These are phyloP conservation scores for Pristionchus mayeri DNA, from an alignment of 2,888 invertebrate genomes.

Conservation along the genomic window DNA sequence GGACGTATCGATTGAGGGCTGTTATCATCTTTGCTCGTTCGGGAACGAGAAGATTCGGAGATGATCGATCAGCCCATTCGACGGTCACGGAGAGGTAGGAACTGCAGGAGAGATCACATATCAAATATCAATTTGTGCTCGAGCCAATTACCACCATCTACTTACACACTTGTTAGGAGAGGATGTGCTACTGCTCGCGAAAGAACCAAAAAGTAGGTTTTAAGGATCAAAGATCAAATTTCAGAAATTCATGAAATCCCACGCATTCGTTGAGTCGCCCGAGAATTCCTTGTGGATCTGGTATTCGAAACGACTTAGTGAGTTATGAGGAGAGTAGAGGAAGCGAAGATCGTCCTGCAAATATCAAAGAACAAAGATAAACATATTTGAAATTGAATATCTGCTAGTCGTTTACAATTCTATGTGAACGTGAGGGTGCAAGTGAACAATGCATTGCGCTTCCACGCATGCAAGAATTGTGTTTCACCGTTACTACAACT, in stretches of 20 bases:
- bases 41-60: conserved; percentile 65
- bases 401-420: too few relatives aligned
- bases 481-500: too few relatives aligned
- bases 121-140: background rate
- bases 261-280: conserved; percentile 74
- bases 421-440: too few relatives aligned
- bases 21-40: conserved; percentile 57
- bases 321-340: conserved; percentile 74
- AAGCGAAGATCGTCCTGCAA: conserved; percentile 75
- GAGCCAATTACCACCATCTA: background rate
- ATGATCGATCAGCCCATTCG: conserved; percentile 63
- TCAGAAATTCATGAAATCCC: conserved; percentile 24
- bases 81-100: conserved; percentile 73
- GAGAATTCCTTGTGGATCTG: conserved; percentile 73
- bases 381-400: too few relatives aligned
- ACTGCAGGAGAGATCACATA: conserved; percentile 58
- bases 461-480: too few relatives aligned
- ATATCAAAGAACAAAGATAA: conserved; percentile 49
- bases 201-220: background rate
- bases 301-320: conserved; percentile 73
- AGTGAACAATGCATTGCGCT: too few relatives aligned
- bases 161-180: too few relatives aligned
- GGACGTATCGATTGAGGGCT: conserved; percentile 68
- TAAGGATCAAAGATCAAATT: background rate
- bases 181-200: too few relatives aligned